These are phyloP conservation scores for Spermophilus dauricus DNA, from an alignment of 2,113 vertebrate species.

Conservation along the genomic window DNA sequence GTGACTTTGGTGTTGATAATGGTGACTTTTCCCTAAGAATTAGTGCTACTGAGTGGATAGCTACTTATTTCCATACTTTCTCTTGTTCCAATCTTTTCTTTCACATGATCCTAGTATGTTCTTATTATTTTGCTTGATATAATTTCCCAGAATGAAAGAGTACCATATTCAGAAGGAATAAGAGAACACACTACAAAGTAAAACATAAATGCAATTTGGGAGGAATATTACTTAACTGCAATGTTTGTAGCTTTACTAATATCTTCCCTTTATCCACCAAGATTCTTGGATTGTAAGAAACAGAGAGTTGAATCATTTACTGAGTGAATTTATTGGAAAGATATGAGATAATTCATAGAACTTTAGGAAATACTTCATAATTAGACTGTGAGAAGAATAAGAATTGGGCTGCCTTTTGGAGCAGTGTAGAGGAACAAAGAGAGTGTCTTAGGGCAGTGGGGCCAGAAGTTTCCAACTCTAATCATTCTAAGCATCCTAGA, in stretches of 20 bases:
- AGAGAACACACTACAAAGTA: constrained; percentile 11
- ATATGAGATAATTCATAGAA: constrained; percentile 3
- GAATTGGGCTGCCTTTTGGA: background rate
- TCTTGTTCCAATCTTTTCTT: background rate
- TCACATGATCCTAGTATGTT: background rate
- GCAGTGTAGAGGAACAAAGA: background rate
- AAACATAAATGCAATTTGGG: constrained; percentile 15
- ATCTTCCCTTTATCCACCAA: background rate
- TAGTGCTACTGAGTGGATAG: background rate
- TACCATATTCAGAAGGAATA: background rate
- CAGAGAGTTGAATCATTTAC: background rate
- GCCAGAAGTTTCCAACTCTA: background rate
- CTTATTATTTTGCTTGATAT: constrained; percentile 28
- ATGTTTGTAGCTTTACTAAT: constrained; percentile 41
- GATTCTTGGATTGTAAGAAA: constrained; percentile 16
- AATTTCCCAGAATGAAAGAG: constrained; percentile 18
- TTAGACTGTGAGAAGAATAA: background rate
- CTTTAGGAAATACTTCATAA: background rate
- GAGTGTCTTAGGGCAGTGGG: background rate
- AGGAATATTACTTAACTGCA: constrained; percentile 19
- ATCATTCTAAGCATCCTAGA: background rate
- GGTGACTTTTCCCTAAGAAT: constrained; percentile 6
- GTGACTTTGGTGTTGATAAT: background rate
- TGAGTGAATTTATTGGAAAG: constrained; percentile 31
- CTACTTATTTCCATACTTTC: background rate